Conservation (phyloP, 2,797 vertebrate species). For the Galago senegalensis region DNA sequence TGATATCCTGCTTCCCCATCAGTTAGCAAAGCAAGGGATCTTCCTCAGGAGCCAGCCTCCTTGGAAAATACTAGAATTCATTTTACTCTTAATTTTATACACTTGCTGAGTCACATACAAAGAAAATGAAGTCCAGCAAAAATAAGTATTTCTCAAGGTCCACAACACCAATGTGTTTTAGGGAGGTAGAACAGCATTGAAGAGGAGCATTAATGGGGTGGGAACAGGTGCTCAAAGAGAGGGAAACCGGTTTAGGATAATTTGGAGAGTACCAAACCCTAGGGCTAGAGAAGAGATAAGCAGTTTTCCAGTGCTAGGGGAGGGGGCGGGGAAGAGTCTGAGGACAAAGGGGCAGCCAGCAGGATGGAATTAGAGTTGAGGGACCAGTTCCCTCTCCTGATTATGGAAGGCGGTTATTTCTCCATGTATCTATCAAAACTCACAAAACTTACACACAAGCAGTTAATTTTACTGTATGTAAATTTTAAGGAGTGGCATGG, state of each 20-base stretch:
- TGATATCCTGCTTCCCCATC: neutral
- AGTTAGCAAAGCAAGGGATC: neutral
- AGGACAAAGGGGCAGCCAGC: neutral
- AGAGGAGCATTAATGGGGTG: neutral
- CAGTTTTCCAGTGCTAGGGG: neutral
- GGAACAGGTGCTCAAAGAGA: neutral
- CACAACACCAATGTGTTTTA: neutral
- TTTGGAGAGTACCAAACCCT: neutral
- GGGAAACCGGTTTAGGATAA: too few relatives aligned
- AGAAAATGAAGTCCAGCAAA: neutral
- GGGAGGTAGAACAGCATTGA: neutral
- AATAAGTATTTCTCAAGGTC: neutral
- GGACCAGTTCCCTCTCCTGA: neutral
- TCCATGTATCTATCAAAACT: neutral
- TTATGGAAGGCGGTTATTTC: neutral
- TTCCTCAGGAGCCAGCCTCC: neutral
- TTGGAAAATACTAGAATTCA: constrained; percentile 1
- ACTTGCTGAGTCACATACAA: neutral
- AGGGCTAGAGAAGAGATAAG: neutral
- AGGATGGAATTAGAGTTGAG: neutral
- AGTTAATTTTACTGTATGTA: neutral
- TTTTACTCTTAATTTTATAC: neutral
- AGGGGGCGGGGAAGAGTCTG: too few relatives aligned
- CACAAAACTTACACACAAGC: neutral
- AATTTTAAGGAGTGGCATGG: neutral